Percentiles rank a stretch among this genome's conserved stretches.
These are phyloP conservation scores for Ectemnius continuus DNA, from an alignment of 2,888 invertebrate genomes.

Conservation along the genomic window DNA sequence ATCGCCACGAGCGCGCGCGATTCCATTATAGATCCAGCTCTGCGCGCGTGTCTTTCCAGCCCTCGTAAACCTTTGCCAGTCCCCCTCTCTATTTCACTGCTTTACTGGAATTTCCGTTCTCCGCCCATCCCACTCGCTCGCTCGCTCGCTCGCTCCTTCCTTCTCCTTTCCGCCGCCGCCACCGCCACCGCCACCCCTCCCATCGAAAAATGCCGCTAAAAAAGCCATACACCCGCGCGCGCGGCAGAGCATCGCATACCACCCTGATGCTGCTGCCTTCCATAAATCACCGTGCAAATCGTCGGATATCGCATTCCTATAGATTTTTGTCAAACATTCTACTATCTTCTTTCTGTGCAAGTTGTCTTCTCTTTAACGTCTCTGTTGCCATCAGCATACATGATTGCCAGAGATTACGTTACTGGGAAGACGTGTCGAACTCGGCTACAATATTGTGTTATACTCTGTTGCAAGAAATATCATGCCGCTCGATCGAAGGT, in stretches of 20 bases:
- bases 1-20: slow-evolving; percentile 3
- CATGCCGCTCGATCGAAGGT: neutral
- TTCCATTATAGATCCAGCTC: slow-evolving; percentile 38
- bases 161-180: neutral
- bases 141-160: neutral
- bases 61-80: slow-evolving; percentile 47
- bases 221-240: slow-evolving; percentile 25
- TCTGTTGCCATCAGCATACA: no score
- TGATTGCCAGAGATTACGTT: no score
- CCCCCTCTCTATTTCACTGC: slow-evolving; percentile 41
- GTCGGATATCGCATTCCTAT: slow-evolving; percentile 30
- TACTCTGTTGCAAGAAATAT: neutral
- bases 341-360: slow-evolving; percentile 6
- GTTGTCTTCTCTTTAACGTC: neutral
- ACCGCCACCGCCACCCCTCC: neutral
- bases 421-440: no score
- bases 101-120: slow-evolving; percentile 42
- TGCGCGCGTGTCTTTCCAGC: slow-evolving; percentile 24
- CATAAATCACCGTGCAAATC: slow-evolving; percentile 39
- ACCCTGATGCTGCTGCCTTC: neutral
- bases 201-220: slow-evolving; percentile 32
- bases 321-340: slow-evolving; percentile 42
- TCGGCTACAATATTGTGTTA: no score
- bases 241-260: neutral
- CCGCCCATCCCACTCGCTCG: neutral